Evolutionary conservation across 2,113 vertebrate species (phyloP), one percentile per base, ranked within the genome.

Genomic region (Toxostoma redivivum): DNA sequence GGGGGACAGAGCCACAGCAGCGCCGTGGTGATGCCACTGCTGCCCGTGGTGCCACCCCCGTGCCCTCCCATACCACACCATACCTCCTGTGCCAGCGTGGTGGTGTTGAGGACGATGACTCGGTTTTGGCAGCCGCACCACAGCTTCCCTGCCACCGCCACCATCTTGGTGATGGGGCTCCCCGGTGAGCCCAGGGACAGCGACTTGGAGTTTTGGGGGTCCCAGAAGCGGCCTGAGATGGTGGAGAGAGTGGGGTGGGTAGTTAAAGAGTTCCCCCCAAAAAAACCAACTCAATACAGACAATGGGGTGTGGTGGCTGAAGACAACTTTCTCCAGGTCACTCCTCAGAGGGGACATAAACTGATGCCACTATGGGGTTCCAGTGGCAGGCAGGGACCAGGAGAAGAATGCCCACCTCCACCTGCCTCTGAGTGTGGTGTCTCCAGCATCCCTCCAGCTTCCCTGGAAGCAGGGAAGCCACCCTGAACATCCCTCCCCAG

Each of bases 51-150:
- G 0, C 16, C n/a, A 5, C 31, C 47, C 15, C 2, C 15, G 8
- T 1, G 4, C 5, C 58, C 50, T 48, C 19, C 65, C 4, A 0
- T 9, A 0, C 58, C 42, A 24, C 14, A 0, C 0, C 0, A 18
- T 97, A 99, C 99, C 99, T 99, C 99, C 92, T 99, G 98, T 5
- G 98, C 98, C 96, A 99, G 96, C 0, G 98, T 98, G 81, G 95
- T 15, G 3, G 99, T 98, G 97, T 98, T 99, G 96, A 99, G 97
- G 84, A 99, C 96, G 14, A 99, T 97, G 95, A 99, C 96, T 22
- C 98, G 97, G 97, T 99, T 99, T 92, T 99, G 99, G 93, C 99
- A 99, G 92, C 99, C 99, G 12, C 99, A 99, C 99, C 99, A 99
- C 2, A 99, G 98, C 92, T 98, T 99, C 62, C 99, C 98, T 0